These are phyloP conservation scores for Tanaodytes sp. DNA, from an alignment of 2,888 invertebrate species.

Conservation along the genomic window DNA sequence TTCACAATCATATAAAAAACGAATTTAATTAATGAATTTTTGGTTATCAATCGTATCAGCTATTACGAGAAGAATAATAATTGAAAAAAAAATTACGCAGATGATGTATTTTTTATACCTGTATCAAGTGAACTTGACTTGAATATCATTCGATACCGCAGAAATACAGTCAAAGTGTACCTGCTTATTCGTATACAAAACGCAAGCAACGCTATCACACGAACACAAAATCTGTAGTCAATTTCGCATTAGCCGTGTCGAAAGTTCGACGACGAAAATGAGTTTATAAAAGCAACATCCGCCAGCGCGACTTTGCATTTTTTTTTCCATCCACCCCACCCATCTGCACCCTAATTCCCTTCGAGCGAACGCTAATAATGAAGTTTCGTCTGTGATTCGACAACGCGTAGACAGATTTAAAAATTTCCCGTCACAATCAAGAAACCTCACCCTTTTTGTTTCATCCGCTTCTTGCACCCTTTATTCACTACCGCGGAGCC, in stretches of 20 bases:
- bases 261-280: constrained; percentile 68
- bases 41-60: too few species aligned
- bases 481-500: constrained; percentile 37
- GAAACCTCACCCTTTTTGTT: constrained; percentile 57
- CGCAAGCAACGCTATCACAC: too few species aligned
- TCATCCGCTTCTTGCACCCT: constrained; percentile 45
- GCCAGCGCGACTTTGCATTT: constrained; percentile 26
- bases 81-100: too few species aligned
- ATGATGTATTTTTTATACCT: too few species aligned
- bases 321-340: constrained; percentile 14
- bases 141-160: too few species aligned
- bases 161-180: too few species aligned
- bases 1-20: too few species aligned
- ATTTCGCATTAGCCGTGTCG: constrained; percentile 39
- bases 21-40: too few species aligned
- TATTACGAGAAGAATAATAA: too few species aligned
- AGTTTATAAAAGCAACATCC: constrained; percentile 72
- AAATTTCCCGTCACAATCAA: constrained; percentile 73
- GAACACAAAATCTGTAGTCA: constrained; percentile 42
- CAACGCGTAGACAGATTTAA: constrained; percentile 73
- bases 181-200: not conserved
- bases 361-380: constrained; percentile 69
- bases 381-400: constrained; percentile 73
- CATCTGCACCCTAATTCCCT: constrained; percentile 24
- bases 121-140: too few species aligned